Evolutionary conservation across 2,797 vertebrate genomes (phyloP).

Genomic region (Tapirus indicus): DNA sequence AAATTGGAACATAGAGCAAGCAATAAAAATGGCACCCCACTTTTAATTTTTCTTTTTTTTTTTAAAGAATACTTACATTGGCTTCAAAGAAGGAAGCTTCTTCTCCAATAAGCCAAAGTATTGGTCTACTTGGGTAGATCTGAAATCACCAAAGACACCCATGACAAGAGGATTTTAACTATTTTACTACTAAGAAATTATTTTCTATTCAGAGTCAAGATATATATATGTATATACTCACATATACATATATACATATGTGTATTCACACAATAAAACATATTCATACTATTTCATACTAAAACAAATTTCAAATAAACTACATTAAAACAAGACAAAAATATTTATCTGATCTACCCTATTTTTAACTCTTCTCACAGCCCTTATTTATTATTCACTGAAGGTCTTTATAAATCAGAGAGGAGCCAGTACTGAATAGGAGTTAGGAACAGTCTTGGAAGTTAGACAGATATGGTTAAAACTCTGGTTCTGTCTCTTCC

Average conservation of each 20-base stretch:
- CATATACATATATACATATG: not conserved
- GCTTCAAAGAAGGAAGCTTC: not conserved
- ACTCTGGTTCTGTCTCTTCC: not conserved
- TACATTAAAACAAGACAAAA: conserved; percentile 34
- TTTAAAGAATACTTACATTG: conserved; percentile 2
- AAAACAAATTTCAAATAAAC: not conserved
- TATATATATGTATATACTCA: not conserved
- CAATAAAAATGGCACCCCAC: conserved; percentile 40
- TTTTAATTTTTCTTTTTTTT: not conserved
- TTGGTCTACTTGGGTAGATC: not conserved
- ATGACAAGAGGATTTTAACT: not conserved
- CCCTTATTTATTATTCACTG: not conserved
- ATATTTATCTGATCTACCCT: not conserved
- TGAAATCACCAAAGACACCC: conserved; percentile 10
- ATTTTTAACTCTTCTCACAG: conserved; percentile 17
- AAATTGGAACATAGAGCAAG: conserved; percentile 58
- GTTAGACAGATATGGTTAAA: not conserved
- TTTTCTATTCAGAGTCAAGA: not conserved
- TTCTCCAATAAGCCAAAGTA: not conserved
- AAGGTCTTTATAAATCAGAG: not conserved
- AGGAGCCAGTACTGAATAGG: not conserved
- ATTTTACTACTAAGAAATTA: not conserved
- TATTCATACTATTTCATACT: not conserved
- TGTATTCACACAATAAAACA: not conserved
- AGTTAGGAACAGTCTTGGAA: not conserved